Base-by-base conservation (phyloP, 1,140 invertebrate genomes). In the Pachyrhynchus sulphureomaculatus region DNA sequence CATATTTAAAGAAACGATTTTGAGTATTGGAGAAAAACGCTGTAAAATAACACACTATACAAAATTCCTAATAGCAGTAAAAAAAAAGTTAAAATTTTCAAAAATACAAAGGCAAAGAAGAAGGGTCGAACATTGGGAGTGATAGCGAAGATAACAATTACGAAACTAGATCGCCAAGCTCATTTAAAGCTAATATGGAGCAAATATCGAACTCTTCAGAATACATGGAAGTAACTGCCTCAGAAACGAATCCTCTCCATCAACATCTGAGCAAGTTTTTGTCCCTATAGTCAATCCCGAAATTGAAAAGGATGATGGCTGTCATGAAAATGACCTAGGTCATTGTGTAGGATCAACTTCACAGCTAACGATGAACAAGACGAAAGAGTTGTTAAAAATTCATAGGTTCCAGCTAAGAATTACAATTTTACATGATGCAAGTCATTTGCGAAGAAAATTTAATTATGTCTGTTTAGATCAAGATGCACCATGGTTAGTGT, bases 401-500 rank as follows among this genome's bases (percentile, higher is more conserved):
- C 37, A 23, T 51, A 48, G 57, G 5, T 23, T 12, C 57, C 57
- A 18, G 37, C 48, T 2, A 33, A 6, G 12, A 45, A 47, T 47
- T 34, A 56, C 13, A 20, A 56, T 13, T 24, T 45, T 58, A 36
- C 37, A n/a, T 26, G 45, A 58, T 58, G 56, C 56, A 29, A 24
- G 21, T 9, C 51, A 53, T 37, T 59, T 51, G 29, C 26, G 33
- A 29, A 60, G 45, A 33, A 60, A 60, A 52, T 52, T 60, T 51
- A 60, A 52, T 52, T 51, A 62, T 56, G n/a, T 29, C 20, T 70
- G 62, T 65, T 65, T 68, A 26, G 48, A 62, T 64, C 51, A 58
- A 59, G 65, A 66, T 58, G 8, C 65, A 29, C 64, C 68, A 33
- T 72, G 66, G 67, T 52, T 73, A 44, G 67, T 59, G 26, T 70